These are phyloP conservation scores for Drosophila neonasuta DNA, from an alignment of 2,888 invertebrate genomes.

Conservation along the genomic window DNA sequence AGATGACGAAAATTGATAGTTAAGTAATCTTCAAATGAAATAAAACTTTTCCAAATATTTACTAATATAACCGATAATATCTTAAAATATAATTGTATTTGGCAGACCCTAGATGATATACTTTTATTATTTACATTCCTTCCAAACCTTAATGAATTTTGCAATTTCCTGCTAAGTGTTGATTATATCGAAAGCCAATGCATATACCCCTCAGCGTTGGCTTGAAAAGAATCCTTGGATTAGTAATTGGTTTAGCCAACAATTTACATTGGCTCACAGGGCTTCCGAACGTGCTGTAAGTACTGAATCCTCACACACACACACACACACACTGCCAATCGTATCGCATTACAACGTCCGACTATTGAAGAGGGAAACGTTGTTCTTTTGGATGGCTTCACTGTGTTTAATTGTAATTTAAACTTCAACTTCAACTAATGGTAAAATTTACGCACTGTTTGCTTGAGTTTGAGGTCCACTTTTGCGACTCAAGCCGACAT, in stretches of 20 bases:
- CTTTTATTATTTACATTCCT: no score
- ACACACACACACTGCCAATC: conserved; percentile 11
- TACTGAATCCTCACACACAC: neutral
- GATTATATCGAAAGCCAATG: neutral
- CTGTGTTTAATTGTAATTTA: conserved; percentile 68
- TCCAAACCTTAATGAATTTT: neutral
- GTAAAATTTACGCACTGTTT: conserved; percentile 25
- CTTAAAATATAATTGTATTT: no score
- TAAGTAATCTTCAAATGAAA: no score
- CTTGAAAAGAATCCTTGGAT: conserved; percentile 56
- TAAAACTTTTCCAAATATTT: no score
- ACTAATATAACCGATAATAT: no score
- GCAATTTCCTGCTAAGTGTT: neutral
- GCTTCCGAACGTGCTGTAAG: conserved; percentile 54
- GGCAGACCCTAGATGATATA: no score
- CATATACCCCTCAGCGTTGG: conserved; percentile 13
- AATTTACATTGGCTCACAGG: conserved; percentile 66
- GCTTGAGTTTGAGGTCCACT: conserved; percentile 14
- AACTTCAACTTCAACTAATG: conserved; percentile 42
- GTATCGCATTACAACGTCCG: conserved; percentile 49
- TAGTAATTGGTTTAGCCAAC: conserved; percentile 78
- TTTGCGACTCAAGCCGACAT: conserved; percentile 8
- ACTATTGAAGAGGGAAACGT: conserved; percentile 6
- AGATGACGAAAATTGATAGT: no score
- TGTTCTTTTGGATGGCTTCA: conserved; percentile 52